phyloP scores from a whole-genome alignment of 1,140 invertebrate genomes.

The Microplitis mediator region DNA sequence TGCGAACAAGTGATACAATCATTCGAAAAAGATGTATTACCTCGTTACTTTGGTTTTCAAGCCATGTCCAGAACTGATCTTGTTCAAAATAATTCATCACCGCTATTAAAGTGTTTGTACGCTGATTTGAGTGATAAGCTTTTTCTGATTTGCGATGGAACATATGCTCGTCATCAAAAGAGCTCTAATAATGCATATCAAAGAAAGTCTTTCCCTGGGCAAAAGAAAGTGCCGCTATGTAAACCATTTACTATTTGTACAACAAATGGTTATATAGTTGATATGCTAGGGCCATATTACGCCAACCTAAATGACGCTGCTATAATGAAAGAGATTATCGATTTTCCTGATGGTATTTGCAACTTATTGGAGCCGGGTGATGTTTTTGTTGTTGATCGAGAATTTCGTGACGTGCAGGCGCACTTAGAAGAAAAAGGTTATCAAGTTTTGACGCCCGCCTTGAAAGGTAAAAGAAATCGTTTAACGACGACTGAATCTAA shows the following conservation, averaged over 20 bases:
- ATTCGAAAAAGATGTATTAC: background rate
- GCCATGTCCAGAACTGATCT: background rate
- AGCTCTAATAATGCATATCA: background rate
- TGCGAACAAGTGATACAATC: background rate
- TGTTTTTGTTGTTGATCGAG: constrained; percentile 9
- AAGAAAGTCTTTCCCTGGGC: too few relatives aligned
- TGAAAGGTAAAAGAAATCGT: constrained; percentile 29
- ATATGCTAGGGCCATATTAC: too few relatives aligned
- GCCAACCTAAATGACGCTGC: too few relatives aligned
- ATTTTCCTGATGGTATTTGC: background rate
- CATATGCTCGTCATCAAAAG: background rate
- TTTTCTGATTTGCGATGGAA: background rate
- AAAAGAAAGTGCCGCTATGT: background rate
- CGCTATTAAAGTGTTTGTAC: background rate
- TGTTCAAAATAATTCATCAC: background rate
- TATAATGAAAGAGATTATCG: background rate
- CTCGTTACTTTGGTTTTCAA: background rate
- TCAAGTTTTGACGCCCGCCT: background rate
- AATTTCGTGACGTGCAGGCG: constrained; percentile 24
- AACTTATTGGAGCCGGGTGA: background rate
- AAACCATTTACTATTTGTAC: background rate
- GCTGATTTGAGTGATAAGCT: background rate
- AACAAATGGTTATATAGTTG: too few relatives aligned
- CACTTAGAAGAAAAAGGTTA: constrained; percentile 23
- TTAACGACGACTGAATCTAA: constrained; percentile 36